Percentiles rank a stretch among this genome's conserved stretches.
phyloP scores from a whole-genome alignment of 2,113 vertebrate genomes.

The Choloepus hoffmanni region DNA sequence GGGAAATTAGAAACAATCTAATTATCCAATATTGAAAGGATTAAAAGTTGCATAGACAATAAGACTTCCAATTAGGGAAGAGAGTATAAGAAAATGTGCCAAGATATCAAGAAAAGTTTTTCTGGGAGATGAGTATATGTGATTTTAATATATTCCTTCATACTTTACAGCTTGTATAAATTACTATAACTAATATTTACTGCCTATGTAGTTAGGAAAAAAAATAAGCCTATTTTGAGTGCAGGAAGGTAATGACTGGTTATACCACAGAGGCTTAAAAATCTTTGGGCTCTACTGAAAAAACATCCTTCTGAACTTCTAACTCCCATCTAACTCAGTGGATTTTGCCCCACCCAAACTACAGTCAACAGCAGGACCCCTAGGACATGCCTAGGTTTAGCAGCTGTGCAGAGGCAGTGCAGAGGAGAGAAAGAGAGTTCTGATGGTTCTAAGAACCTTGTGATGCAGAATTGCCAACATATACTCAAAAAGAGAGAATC shows the following conservation, averaged over 20 bases:
- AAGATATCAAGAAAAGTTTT: not conserved
- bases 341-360: not conserved
- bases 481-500: not conserved
- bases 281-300: not conserved
- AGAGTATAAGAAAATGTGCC: not conserved
- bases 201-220: not conserved
- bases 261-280: not conserved
- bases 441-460: not conserved
- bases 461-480: not conserved
- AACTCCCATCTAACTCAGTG: not conserved
- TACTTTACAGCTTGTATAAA: not conserved
- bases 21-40: not conserved
- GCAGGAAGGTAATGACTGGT: not conserved
- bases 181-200: not conserved
- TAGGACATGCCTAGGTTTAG: not conserved
- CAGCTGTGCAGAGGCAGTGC: not conserved
- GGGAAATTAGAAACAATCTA: not conserved
- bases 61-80: conserved; percentile 33
- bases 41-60: not conserved
- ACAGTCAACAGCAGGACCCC: not conserved
- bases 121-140: not conserved
- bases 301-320: not conserved
- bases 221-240: not conserved
- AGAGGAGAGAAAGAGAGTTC: not conserved
- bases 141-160: not conserved